Base-by-base conservation (phyloP, 2,797 vertebrate species). In the Tokudaia tokunoshimensis region DNA sequence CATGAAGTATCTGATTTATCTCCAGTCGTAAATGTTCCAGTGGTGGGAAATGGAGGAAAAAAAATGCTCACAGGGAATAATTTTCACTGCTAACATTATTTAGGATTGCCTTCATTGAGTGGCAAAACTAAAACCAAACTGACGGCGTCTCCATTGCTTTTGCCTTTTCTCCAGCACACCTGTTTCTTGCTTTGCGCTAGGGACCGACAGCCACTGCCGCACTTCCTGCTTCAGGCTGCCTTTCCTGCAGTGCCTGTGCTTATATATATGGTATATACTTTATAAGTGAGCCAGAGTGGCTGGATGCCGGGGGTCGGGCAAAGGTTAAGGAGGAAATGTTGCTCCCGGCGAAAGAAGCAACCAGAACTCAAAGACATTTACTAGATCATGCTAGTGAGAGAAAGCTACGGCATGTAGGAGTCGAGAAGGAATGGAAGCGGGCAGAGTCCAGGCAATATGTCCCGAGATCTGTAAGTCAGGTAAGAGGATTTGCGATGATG, bases 341-440 rank as follows among this genome's bases (percentile, higher is more conserved):
- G 14, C 31, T 86, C 11, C 76, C 20, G 47, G 59, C 1, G 3
- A 79, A 79, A 19, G 47, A 65, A 78, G 22, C 15, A 15, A 3
- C 17, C 37, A 63, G 78, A 70, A 88, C 41, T 22, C 31, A 84
- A 67, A 22, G n/a, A n/a, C 0, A 3, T n/a, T 72, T 44, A 29
- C 29, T 5, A 78, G 59, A n/a, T 17, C 44, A 50, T 13, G 7
- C 12, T 5, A 52, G 76, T 20, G 22, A 74, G 89, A 70, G 65
- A 72, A 52, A 70, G 37, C n/a, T 5, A 34, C 82, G 76, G 20
- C 24, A 1, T 14, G 20, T 0, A 26, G 75, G 63, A 47, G 37
- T 3, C 0, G 0, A 65, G 29, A 29, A 22, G 34, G 41, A 11
- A 17, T 57, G 47, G 47, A 65, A 74, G 34, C 44, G 50, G 44